Percentiles rank a stretch among this genome's conserved stretches.
Evolutionary conservation across 1,140 invertebrate species (phyloP).

Genomic region (Theocolax elegans): DNA sequence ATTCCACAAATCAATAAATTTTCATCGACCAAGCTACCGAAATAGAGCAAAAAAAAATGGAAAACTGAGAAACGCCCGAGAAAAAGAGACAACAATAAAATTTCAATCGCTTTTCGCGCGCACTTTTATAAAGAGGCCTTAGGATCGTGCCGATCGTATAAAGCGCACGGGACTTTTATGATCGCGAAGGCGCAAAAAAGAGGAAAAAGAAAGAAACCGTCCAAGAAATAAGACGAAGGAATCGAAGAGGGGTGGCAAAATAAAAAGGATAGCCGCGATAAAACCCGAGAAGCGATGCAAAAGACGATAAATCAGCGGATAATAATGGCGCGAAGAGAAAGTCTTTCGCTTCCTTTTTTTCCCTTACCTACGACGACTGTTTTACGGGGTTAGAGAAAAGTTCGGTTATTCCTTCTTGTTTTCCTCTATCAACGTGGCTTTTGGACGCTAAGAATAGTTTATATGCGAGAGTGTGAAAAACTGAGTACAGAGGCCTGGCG

Average conservation of each 20-base stretch:
- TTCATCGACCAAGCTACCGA: background rate
- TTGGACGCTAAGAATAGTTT: background rate
- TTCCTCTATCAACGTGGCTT: too few relatives aligned
- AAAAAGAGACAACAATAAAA: background rate
- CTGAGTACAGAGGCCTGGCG: background rate
- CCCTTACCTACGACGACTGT: slow-evolving; percentile 26
- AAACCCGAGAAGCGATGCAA: slow-evolving; percentile 3
- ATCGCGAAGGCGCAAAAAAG: background rate
- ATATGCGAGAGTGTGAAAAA: background rate
- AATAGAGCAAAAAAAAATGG: too few relatives aligned
- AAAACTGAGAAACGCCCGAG: background rate
- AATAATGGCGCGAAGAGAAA: slow-evolving; percentile 2
- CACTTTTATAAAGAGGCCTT: background rate
- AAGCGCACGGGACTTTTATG: background rate
- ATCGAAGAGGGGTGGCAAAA: background rate
- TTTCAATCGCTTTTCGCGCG: background rate
- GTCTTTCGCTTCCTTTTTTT: too few relatives aligned
- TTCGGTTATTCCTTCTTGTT: slow-evolving; percentile 48
- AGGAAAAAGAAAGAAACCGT: background rate
- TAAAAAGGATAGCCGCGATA: background rate
- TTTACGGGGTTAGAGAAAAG: slow-evolving; percentile 44
- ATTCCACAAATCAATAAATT: slow-evolving; percentile 4
- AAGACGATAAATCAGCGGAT: slow-evolving; percentile 12
- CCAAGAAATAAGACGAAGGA: background rate
- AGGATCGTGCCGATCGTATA: background rate